Evolutionary conservation across 2,797 vertebrate genomes (phyloP), one percentile per base, ranked within the genome.

Genomic region (Sebastes hubbsi): DNA sequence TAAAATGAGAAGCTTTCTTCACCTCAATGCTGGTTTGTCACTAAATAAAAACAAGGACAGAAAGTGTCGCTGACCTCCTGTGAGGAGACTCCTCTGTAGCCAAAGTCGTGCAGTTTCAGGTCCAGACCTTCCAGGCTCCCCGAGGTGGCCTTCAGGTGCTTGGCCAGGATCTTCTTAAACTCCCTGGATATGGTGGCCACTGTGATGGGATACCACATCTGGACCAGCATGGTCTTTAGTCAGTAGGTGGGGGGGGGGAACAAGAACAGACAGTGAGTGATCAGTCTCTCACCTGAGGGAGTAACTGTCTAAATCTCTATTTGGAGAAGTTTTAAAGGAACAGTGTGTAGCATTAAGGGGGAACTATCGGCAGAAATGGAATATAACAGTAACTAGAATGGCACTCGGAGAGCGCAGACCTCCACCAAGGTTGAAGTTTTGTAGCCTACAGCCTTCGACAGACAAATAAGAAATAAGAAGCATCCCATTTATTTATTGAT

Each of bases 161-260:
- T 95, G 68, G 96, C 95, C 64, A 96, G 84, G 83, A 95, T 95
- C 93, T 96, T 96, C 89, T 96, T 96, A 70, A 96, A 96, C 87
- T 96, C 95, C 80, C 95, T 92, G 84, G 96, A 96, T 75, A 96
- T 82, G 42, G 96, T 96, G 60, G 95, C 95, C 22, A 96, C 96
- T 11, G 96, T 96, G 86, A 96, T 96, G 59, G 96, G 96, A 78
- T 96, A 96, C 96, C 96, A 96, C 94, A 96, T 95, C 90, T 96
- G 96, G 60, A 96, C 91, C 83, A 96, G 87, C 95, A 96, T 95
- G 6, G 96, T 96, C 96, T 96, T 66, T 4, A 66, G 22, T 13
- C 22, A 72, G 9, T 4, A 82, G 56, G n/a, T 58, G 12, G n/a
- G 32, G 16, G 12, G 7, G 8, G 18, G 38, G 10, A 25, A 55